Percentiles rank a stretch among this genome's conserved stretches.
Evolutionary conservation across 1,140 invertebrate species (phyloP).

Genomic region (Neodiprion virginianus): DNA sequence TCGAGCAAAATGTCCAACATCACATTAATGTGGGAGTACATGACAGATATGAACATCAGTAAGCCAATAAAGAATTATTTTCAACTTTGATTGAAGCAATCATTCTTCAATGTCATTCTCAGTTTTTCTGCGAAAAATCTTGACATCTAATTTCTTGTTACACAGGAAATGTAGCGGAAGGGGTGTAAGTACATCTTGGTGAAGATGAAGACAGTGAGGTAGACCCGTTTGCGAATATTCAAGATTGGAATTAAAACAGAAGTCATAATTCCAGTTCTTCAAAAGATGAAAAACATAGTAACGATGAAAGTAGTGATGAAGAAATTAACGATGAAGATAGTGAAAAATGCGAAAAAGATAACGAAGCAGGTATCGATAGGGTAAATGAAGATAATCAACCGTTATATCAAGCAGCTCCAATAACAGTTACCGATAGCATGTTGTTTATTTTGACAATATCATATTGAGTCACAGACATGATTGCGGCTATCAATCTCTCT

Average conservation of each 20-base stretch:
- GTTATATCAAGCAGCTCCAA: slow-evolving; percentile 14
- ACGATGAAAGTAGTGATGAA: background rate
- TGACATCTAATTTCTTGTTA: background rate
- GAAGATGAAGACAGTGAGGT: background rate
- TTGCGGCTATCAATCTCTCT: slow-evolving; percentile 17
- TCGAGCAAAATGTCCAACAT: background rate
- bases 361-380: background rate
- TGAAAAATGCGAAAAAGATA: background rate
- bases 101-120: background rate
- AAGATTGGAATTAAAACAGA: background rate
- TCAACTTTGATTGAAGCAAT: background rate
- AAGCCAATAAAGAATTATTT: background rate
- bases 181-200: background rate
- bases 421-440: slow-evolving; percentile 20
- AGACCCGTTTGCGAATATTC: background rate
- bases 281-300: background rate
- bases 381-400: background rate
- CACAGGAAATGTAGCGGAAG: background rate
- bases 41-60: background rate
- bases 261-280: background rate
- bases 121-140: background rate
- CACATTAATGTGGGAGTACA: background rate
- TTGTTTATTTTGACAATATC: slow-evolving; percentile 20
- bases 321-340: background rate
- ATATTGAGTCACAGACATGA: slow-evolving; percentile 16